A percentile compares a stretch with the other conserved stretches of the same genome.
Evolutionary conservation across 2,113 vertebrate genomes (phyloP).

Genomic region (Recurvirostra avosetta): DNA sequence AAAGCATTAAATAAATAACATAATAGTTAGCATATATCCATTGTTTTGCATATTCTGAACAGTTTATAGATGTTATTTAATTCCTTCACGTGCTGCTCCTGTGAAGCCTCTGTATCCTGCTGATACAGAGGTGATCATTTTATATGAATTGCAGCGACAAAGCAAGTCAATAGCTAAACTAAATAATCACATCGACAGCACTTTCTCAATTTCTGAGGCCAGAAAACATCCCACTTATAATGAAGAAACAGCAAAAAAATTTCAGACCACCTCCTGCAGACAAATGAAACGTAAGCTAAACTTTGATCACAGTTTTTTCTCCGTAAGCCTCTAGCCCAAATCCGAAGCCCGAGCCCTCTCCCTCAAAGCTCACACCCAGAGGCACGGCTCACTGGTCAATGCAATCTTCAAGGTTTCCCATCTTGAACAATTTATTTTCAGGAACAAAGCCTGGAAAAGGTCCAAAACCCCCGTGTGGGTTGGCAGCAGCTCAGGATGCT

Average conservation of each 20-base stretch:
- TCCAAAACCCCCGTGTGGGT: neutral
- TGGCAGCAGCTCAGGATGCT: constrained; percentile 52
- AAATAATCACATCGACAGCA: neutral
- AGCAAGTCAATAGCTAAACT: neutral
- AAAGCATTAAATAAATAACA: constrained; percentile 46
- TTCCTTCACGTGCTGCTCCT: neutral
- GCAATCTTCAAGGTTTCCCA: constrained; percentile 33
- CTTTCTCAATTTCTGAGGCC: neutral
- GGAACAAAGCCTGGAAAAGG: constrained; percentile 54
- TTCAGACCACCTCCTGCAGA: neutral
- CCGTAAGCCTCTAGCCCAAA: neutral
- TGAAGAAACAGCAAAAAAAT: neutral
- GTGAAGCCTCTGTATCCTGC: neutral
- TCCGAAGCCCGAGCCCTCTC: neutral
- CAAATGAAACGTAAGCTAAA: neutral
- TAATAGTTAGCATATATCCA: constrained; percentile 29
- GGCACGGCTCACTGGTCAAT: constrained; percentile 5
- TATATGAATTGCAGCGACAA: neutral
- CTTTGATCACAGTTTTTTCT: neutral
- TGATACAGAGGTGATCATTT: neutral
- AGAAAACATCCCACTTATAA: neutral
- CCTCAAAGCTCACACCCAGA: neutral
- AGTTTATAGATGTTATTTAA: neutral
- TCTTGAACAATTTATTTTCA: constrained; percentile 60
- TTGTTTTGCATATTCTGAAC: constrained; percentile 19